Base-by-base conservation (phyloP, 2,888 invertebrate species). In the Strigamia maritima region DNA sequence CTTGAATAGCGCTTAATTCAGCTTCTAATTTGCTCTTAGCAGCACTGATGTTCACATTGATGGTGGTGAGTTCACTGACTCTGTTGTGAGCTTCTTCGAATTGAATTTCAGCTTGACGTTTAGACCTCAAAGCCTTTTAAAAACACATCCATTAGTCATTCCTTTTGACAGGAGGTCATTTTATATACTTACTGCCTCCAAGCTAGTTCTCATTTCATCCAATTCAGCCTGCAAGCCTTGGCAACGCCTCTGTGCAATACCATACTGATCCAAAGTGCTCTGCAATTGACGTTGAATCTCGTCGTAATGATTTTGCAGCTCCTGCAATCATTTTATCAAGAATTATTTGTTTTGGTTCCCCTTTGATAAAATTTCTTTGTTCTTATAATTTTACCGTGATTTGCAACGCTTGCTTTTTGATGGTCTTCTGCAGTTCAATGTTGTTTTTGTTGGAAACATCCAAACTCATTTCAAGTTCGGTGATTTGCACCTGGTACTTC, bases 401-500 rank as follows among this genome's bases (percentile, higher is more conserved):
- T 88, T 94, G 94, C 87, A 95, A 91, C 83, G 96, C 94, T 87
- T 98, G 97, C 87, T 94, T 97, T 92, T 98, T 98, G 90, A 97
- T 93, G 85, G 95, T 94, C 91, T 97, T 96, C 89, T 97, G 97
- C 86, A 97, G 90, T 86, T 97, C 95, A 86, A 97, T 92, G 90
- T 97, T 97, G 89, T 93, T 95, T 90, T 98, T 96, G 91, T 98
- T 98, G 89, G 97, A 94, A 84, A 96, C 94, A 88, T 98, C 98
- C 88, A 99, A 91, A 79, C 95, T 94, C 90, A 97, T 91, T 88
- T 97, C 97, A 85, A 98, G 89, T 88, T 98, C 97, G 84, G 97
- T 97, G 88, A 98, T 97, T 86, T 95, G 95, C 86, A 97, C 94
- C 89, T 97, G 97, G 87, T 97, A 90, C 93, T 98, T 98, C 95